Evolutionary conservation across 2,113 vertebrate genomes (phyloP).

Genomic region (Megalops atlanticus): DNA sequence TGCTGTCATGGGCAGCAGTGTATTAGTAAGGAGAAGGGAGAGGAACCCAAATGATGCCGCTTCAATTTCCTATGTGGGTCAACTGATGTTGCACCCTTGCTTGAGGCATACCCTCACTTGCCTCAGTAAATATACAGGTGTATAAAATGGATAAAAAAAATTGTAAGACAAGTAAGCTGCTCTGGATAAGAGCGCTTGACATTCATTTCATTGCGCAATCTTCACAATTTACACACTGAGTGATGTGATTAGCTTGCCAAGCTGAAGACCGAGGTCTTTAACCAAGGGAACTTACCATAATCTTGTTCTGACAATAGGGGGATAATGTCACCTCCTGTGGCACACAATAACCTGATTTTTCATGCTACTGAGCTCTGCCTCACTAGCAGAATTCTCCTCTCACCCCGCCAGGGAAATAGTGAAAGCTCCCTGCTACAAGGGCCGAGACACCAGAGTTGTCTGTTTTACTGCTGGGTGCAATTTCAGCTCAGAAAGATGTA

Average conservation of each 20-base stretch:
- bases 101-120: too few species aligned
- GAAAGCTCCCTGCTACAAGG: neutral
- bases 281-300: neutral
- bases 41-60: too few species aligned
- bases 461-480: neutral
- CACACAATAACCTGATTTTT: neutral
- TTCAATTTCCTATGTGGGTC: too few species aligned
- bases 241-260: neutral
- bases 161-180: too few species aligned
- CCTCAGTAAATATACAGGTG: too few species aligned
- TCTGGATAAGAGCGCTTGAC: too few species aligned
- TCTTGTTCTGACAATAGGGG: neutral
- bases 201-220: too few species aligned
- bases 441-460: neutral
- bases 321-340: neutral
- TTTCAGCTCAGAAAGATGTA: neutral
- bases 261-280: neutral
- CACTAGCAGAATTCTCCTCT: neutral
- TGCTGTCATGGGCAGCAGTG: too few species aligned
- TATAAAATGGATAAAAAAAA: too few species aligned
- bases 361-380: neutral
- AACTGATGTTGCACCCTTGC: too few species aligned
- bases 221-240: too few species aligned
- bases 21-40: too few species aligned
- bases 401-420: neutral